phyloP scores from a whole-genome alignment of 2,113 vertebrate species.

The Genyomyrus donnyi region DNA sequence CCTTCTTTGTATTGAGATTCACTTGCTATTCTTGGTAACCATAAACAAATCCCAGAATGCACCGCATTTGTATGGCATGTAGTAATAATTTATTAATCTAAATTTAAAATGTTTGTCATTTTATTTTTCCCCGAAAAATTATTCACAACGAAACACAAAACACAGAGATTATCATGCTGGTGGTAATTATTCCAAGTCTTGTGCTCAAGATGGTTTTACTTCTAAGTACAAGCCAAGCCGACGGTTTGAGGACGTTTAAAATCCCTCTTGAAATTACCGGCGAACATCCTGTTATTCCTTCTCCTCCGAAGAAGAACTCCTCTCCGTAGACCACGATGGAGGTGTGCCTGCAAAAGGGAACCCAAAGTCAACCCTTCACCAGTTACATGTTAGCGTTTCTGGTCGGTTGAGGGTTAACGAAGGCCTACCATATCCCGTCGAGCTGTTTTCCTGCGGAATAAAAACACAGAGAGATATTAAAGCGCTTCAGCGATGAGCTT shows the following conservation, averaged over 20 bases:
- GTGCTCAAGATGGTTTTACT: not conserved
- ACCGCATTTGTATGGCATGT: not conserved
- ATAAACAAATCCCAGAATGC: not conserved
- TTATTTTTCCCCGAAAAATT: not conserved
- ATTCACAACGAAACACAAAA: not conserved
- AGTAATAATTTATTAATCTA: not conserved
- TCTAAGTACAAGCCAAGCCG: not conserved
- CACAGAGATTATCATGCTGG: not conserved
- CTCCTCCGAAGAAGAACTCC: conserved; percentile 83
- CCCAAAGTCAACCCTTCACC: not conserved
- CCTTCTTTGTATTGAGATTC: too few species aligned
- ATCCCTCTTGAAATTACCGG: conserved; percentile 62
- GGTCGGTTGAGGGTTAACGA: not conserved
- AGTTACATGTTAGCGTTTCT: not conserved
- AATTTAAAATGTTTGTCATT: not conserved
- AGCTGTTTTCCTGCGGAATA: conserved; percentile 79
- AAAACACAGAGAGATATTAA: conserved; percentile 14
- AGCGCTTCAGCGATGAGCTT: not conserved
- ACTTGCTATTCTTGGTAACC: not conserved
- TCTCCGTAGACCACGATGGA: conserved; percentile 82
- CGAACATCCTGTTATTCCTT: conserved; percentile 75
- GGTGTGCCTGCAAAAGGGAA: conserved; percentile 73
- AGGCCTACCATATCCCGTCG: conserved; percentile 92
- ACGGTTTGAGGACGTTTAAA: not conserved
- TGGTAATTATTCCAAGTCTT: not conserved